phyloP scores from a whole-genome alignment of 2,888 invertebrate species.

The Tipula vernalis region DNA sequence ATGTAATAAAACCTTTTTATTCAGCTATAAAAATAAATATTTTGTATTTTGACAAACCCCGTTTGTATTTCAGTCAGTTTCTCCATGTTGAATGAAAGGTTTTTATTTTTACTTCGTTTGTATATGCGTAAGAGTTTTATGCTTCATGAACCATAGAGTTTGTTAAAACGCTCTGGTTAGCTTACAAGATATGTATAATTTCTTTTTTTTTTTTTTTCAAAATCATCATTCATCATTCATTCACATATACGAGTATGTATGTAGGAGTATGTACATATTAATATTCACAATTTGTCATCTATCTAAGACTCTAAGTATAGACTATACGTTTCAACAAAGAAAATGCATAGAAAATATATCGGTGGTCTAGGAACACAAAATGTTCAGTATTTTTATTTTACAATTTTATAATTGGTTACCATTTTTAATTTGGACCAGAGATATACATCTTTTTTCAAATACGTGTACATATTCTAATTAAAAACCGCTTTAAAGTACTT shows the following conservation, averaged over 20 bases:
- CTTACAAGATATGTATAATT: neutral
- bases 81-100: neutral
- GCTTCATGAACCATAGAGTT: constrained; percentile 5
- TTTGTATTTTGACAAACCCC: too few species aligned
- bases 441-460: neutral
- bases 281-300: neutral
- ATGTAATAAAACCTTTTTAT: too few species aligned
- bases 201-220: neutral
- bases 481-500: neutral
- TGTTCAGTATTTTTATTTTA: too few species aligned
- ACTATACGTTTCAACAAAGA: neutral
- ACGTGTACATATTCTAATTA: neutral
- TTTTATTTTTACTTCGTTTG: neutral
- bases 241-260: neutral
- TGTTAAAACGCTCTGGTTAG: constrained; percentile 8
- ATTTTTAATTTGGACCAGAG: neutral
- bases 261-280: neutral
- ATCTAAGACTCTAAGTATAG: neutral
- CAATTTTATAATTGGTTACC: too few species aligned
- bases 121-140: constrained; percentile 8
- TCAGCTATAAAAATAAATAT: too few species aligned
- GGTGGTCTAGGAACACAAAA: neutral
- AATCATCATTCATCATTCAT: neutral
- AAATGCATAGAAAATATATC: neutral
- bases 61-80: too few species aligned